Conservation (phyloP, 1,140 invertebrate species). For the Trichonephila clavipes region DNA sequence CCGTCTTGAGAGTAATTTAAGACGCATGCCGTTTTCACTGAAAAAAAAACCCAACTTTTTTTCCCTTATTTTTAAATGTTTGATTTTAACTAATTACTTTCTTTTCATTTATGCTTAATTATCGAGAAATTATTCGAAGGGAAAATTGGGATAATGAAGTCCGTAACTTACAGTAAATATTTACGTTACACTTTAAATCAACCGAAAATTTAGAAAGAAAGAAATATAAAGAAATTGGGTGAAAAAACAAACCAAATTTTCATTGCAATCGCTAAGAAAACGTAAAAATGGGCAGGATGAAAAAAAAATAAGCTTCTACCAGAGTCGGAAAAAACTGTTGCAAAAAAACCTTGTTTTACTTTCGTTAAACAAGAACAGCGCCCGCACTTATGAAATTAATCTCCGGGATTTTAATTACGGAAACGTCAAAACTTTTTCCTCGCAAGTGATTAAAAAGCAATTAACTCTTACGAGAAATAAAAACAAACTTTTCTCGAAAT, state of each 20-base stretch:
- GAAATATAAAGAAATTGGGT: not conserved
- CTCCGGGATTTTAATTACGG: slow-evolving; percentile 72
- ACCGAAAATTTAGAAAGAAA: slow-evolving; percentile 38
- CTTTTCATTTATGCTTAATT: slow-evolving; percentile 65
- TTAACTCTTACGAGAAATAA: slow-evolving; percentile 72
- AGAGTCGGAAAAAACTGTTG: slow-evolving; percentile 35
- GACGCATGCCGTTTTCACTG: not conserved
- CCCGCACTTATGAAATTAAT: slow-evolving; percentile 72
- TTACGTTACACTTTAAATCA: slow-evolving; percentile 67
- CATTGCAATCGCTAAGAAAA: slow-evolving; percentile 34
- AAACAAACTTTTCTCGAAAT: slow-evolving; percentile 69
- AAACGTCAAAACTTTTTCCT: slow-evolving; percentile 70
- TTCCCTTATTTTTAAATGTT: slow-evolving; percentile 40
- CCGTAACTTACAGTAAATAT: slow-evolving; percentile 61
- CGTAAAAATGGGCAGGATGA: slow-evolving; percentile 21
- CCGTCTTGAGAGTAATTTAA: not conserved
- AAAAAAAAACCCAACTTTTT: not conserved
- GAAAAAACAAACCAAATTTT: slow-evolving; percentile 25
- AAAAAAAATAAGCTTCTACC: not conserved
- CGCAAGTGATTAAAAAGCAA: slow-evolving; percentile 75
- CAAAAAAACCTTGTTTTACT: slow-evolving; percentile 63
- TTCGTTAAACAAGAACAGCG: slow-evolving; percentile 56
- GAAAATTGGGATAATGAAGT: slow-evolving; percentile 67
- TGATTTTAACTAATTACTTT: slow-evolving; percentile 69
- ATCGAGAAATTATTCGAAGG: slow-evolving; percentile 41